Base-by-base conservation (phyloP, 2,797 vertebrate species). In the Holocentrus rufus region DNA sequence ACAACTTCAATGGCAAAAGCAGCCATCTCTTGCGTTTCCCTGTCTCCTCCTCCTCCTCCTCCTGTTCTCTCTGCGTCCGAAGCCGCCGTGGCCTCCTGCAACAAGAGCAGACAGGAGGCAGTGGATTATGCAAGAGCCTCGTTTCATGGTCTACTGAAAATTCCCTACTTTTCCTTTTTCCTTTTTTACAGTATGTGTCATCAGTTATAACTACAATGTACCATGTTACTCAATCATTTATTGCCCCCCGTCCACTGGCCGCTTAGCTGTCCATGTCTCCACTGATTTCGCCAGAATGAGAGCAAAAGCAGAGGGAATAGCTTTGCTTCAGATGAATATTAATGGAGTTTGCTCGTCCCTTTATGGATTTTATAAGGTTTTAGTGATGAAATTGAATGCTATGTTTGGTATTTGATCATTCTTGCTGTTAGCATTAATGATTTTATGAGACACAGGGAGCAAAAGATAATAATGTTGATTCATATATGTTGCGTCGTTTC, bases 151-250 rank as follows among this genome's bases (percentile, higher is more conserved):
- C 76, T 80, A 65, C 74, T 83, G 68, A 80, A 79, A 70, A 77
- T 72, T 22, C 71, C 44, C 58, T 65, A 31, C 72, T 67, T 79
- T 68, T 25, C 25, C 49, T 65, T 31, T 67, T 71, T 44, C 20
- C 44, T 53, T 73, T 55, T 58, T 22, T 65, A 34, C 27, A 62
- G 60, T 20, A n/a, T 76, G 78, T 80, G 58, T 84, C 80, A 77
- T 72, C 57, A 70, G 65, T 73, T 59, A 53, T 62, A 73, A 79
- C 76, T 84, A 76, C 70, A 25, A 23, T 72, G 61, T 67, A 69
- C 58, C 46, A 53, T 81, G 75, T 74, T 90, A 77, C 73, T 92
- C 70, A 89, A 86, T 92, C 82, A 88, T 90, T 89, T 83, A 91
- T 85, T 52, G 42, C 56, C 42, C 30, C 13, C 39, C 69, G 44